Percentiles rank a stretch among this genome's conserved stretches.
phyloP scores from a whole-genome alignment of 2,888 invertebrate species.

The Perdita meconis region DNA sequence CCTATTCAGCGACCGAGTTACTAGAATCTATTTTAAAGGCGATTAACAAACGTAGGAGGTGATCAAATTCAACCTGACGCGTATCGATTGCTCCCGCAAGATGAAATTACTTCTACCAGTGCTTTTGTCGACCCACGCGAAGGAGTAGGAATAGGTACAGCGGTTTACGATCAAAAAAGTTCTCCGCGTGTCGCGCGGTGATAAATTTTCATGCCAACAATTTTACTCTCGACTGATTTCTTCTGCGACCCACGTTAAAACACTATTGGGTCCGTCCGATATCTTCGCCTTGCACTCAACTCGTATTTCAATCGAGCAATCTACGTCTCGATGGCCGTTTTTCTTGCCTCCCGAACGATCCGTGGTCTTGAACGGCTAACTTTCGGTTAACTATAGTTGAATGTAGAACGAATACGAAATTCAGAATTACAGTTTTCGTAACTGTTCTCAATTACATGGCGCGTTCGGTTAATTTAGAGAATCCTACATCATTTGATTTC shows the following conservation, averaged over 20 bases:
- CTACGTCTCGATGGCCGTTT: not conserved
- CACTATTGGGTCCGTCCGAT: not conserved
- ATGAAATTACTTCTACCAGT: conserved; percentile 1
- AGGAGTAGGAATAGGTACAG: no score
- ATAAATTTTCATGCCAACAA: conserved; percentile 33
- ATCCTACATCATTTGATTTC: no score
- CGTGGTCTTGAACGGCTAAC: not conserved
- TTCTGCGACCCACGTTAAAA: conserved; percentile 1
- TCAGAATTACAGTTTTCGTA: no score
- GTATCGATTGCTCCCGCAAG: not conserved
- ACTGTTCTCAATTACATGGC: not conserved
- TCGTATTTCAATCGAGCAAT: conserved; percentile 3
- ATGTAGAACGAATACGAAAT: not conserved
- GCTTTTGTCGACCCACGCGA: not conserved
- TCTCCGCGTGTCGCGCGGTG: not conserved
- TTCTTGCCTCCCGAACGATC: not conserved
- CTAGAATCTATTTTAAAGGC: not conserved
- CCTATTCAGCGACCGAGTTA: not conserved
- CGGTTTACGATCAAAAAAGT: no score
- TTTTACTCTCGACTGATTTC: conserved; percentile 27
- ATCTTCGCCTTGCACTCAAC: conserved; percentile 12
- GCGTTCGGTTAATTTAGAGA: no score
- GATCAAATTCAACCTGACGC: not conserved
- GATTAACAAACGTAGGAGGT: not conserved
- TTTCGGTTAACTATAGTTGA: not conserved